Conservation (phyloP, 2,797 vertebrate genomes). For the Onychomys arenicola region DNA sequence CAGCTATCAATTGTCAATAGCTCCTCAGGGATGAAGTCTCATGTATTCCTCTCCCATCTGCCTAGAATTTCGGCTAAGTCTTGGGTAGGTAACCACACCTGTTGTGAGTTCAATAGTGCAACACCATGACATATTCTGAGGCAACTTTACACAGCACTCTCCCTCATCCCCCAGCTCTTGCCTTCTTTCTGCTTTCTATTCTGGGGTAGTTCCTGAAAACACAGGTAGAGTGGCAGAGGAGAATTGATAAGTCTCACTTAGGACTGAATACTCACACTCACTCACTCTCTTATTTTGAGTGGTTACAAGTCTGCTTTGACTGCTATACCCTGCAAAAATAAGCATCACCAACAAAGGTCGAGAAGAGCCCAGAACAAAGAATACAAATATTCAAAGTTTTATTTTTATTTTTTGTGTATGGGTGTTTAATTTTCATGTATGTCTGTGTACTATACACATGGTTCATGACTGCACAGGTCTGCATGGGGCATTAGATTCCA, state of each 20-base stretch:
- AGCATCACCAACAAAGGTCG: not conserved
- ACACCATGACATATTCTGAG: too few relatives aligned
- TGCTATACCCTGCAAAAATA: too few relatives aligned
- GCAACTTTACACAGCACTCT: not conserved
- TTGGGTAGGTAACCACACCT: not conserved
- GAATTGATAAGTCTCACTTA: not conserved
- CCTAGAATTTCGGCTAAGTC: not conserved
- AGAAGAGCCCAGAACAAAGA: not conserved
- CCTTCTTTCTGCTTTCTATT: not conserved
- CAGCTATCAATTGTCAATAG: not conserved
- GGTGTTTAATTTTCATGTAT: not conserved
- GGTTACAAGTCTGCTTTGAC: too few relatives aligned
- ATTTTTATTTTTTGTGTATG: not conserved
- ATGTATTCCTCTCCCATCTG: too few relatives aligned
- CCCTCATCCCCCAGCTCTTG: not conserved
- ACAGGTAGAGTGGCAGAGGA: too few relatives aligned
- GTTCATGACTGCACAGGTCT: fast-evolving
- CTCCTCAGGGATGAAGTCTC: not conserved
- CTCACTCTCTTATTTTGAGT: not conserved
- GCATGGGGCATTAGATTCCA: not conserved
- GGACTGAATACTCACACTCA: not conserved
- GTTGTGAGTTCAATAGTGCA: not conserved
- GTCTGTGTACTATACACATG: too few relatives aligned
- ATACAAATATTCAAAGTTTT: not conserved
- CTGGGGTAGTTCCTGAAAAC: not conserved